Evolutionary conservation across 2,888 invertebrate species (phyloP), one percentile per base, ranked within the genome.

Genomic region (Stenchaetothrips biformis): DNA sequence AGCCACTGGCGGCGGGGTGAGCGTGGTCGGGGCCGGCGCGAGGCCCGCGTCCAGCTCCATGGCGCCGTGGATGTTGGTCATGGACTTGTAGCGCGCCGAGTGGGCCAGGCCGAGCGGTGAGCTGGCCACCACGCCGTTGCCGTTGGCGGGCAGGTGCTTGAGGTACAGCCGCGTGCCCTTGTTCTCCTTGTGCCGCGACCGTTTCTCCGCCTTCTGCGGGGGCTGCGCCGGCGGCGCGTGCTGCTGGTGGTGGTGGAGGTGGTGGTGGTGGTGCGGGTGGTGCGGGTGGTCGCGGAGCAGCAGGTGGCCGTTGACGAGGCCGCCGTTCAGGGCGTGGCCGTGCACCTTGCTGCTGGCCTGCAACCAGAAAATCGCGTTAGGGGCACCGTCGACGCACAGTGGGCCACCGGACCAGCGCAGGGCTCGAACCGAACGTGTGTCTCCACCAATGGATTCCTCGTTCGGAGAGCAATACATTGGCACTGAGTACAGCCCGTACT

Each of bases 41-140:
- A 82, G 88, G 8, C 8, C 67, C 67, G 21, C 21, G 25, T 74
- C 89, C 84, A 87, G 87, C 84, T 92, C 92, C 91, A 92, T 92
- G 21, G 91, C 92, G 86, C 92, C 92, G 84, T 92, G 92, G 77
- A 93, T 90, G 87, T 92, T 93, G 80, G 91, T 92, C 79, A 93
- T 86, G 81, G 91, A 91, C 84, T 92, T 92, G 86, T 91, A 90
- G 93, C 11, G 93, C 93, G 82, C 92, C 92, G 67, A 92, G 91
- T 86, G 93, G 93, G 78, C 90, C 90, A 78, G 87, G 87, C 49
- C 84, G 93, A 92, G 2, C 90, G 89, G 8, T 89, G 89, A n/a
- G 67, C 67, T 18, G 67, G n/a, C 21, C n/a, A 21, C 67, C n/a
- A 8, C 11, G 9, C 21, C 67, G 67, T 11, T 25, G 67, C 95